Base-by-base conservation (phyloP, 1,140 invertebrate species). In the Oryctes rhinoceros region DNA sequence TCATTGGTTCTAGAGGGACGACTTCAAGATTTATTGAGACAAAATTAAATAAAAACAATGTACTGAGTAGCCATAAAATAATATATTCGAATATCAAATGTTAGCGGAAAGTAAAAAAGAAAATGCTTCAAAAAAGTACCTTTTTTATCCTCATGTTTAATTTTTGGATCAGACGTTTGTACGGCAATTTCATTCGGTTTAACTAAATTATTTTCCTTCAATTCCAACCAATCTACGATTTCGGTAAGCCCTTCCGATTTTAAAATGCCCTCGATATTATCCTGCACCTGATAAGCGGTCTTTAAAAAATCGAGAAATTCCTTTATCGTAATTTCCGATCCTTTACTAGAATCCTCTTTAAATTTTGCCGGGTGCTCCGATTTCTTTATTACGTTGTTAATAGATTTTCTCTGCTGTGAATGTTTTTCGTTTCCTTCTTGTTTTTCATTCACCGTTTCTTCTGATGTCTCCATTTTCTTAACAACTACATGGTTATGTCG, bases 291-390 rank as follows among this genome's bases (percentile, higher is more conserved):
- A 88, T 94, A 94, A 1, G 92, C 92, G 10, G 91, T 92, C 85
- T 91, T 90, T 89, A 94, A 91, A 86, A 94, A 93, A 84, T 93
- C 92, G 81, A 94, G 91, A 86, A 94, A 94, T 83, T 92, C 90
- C 87, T 91, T 91, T 24, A 93, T 90, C 0, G 92, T 91, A 80
- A 93, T 91, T 79, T 92, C 88, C 0, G 89, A 86, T 71, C 76
- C 74, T 48, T 84, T 71, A 35, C 4, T 24, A 37, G 65, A 15
- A 15, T 71, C 65, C 24, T 71, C 65, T 15, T 71, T 71, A 35
- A 71, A 71, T 71, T 71, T 71, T 71, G 65, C 18, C 7, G 24
- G 24, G 24, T 35, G 35, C 3, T 71, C 65, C 65, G 65, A 71
- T 71, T 71, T 71, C n/a, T 71, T 71, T 30, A 71, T 35, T 24